Conservation (phyloP, 2,888 invertebrate species). For the Nemurella pictetii region DNA sequence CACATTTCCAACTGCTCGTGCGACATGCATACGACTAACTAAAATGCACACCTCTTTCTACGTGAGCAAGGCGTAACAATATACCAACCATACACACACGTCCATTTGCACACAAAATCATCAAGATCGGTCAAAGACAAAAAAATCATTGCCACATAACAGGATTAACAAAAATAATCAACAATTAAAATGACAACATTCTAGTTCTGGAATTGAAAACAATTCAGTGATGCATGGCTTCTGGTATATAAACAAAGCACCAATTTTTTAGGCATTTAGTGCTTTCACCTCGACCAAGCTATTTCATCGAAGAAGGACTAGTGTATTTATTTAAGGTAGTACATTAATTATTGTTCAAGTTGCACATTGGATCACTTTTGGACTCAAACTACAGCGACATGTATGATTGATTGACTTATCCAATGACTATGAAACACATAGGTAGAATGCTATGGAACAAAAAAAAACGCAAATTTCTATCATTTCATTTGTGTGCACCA, state of each 20-base stretch:
- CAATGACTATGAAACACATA: neutral
- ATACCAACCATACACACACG: slow-evolving; percentile 27
- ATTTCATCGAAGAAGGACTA: neutral
- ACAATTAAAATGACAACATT: neutral
- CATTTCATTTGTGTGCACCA: neutral
- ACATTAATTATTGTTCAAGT: neutral
- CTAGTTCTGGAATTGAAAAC: neutral
- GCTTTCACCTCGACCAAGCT: neutral
- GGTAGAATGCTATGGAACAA: neutral
- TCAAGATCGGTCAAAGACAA: slow-evolving; percentile 4
- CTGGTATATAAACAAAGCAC: neutral
- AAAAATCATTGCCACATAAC: slow-evolving; percentile 19
- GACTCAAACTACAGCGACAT: neutral
- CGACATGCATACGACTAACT: neutral
- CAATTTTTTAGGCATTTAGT: neutral
- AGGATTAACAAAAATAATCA: slow-evolving; percentile 1
- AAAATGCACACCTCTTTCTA: slow-evolving; percentile 26
- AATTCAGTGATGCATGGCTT: neutral
- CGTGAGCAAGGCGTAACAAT: slow-evolving; percentile 26
- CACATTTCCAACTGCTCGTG: neutral
- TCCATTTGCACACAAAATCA: slow-evolving; percentile 24
- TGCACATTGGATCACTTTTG: neutral
- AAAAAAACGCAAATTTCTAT: neutral
- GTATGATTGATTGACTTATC: slow-evolving; percentile 3
- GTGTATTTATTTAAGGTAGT: neutral